Conservation (phyloP, 2,888 invertebrate genomes). For the Rhagonycha lutea region DNA sequence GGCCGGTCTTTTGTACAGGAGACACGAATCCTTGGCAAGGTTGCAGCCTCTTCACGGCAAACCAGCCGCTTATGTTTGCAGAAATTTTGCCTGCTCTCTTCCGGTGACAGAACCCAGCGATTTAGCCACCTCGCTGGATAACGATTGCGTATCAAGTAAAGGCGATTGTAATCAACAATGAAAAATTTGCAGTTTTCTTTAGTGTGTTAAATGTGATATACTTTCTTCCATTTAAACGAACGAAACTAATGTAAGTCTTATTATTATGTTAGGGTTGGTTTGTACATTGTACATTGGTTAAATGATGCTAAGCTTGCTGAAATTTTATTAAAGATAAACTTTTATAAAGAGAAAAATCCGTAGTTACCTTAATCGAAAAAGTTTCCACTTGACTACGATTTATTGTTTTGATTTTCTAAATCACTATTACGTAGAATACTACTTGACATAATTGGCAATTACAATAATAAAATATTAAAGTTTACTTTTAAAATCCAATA, state of each 20-base stretch:
- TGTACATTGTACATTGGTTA: neutral
- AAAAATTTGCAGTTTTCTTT: neutral
- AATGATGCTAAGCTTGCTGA: neutral
- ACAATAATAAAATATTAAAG: neutral
- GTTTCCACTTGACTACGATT: neutral
- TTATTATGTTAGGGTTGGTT: neutral
- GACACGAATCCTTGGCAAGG: constrained; percentile 55
- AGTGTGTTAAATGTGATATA: neutral
- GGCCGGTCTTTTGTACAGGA: constrained; percentile 47
- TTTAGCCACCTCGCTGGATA: constrained; percentile 60
- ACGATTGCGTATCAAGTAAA: neutral
- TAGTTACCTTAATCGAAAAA: neutral
- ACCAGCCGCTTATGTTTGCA: constrained; percentile 79
- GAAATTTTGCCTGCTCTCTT: constrained; percentile 73
- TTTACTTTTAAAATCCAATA: neutral
- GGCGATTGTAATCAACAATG: neutral
- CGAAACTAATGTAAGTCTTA: neutral
- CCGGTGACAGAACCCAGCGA: constrained; percentile 72
- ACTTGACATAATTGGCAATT: neutral
- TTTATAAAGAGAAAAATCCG: neutral
- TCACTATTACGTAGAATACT: neutral
- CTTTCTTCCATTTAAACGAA: neutral
- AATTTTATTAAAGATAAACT: neutral
- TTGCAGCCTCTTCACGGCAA: constrained; percentile 60
- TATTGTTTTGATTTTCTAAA: neutral